Evolutionary conservation across 2,797 vertebrate species (phyloP).

Genomic region (Astyanax mexicanus): DNA sequence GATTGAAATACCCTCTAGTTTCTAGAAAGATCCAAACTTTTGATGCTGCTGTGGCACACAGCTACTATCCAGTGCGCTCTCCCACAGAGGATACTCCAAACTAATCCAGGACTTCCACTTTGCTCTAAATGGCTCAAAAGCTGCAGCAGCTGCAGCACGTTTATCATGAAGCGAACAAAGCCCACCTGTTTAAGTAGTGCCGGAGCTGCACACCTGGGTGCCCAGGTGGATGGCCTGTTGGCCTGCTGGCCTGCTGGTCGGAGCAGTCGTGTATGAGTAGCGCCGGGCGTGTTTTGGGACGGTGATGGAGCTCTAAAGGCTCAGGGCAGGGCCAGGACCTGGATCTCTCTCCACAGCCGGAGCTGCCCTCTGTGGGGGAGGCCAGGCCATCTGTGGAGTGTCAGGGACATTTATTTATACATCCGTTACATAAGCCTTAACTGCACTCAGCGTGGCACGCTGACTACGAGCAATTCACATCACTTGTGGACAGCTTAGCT

Average conservation of each 20-base stretch:
- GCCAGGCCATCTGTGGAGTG: slow-evolving; percentile 68
- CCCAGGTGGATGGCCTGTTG: slow-evolving; percentile 29
- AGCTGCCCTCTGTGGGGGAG: slow-evolving; percentile 55
- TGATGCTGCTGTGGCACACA: not conserved
- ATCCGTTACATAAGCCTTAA: slow-evolving; percentile 64
- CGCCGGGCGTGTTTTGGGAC: slow-evolving; percentile 4
- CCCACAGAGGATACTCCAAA: too few relatives aligned
- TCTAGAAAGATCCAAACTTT: too few relatives aligned
- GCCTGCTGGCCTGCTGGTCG: slow-evolving; percentile 16
- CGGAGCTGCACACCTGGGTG: slow-evolving; percentile 5
- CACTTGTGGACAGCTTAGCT: slow-evolving; percentile 4
- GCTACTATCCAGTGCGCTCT: not conserved
- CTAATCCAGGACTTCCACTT: not conserved
- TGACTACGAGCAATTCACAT: slow-evolving; percentile 30
- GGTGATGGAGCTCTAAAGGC: slow-evolving; percentile 35
- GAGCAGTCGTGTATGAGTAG: slow-evolving; percentile 13
- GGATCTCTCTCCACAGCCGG: slow-evolving; percentile 40
- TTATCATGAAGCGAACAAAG: slow-evolving; percentile 18
- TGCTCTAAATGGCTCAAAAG: slow-evolving; percentile 4
- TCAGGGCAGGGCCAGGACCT: slow-evolving; percentile 47
- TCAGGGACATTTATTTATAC: slow-evolving; percentile 71
- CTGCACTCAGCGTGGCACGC: slow-evolving; percentile 36
- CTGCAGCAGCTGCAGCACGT: slow-evolving; percentile 18
- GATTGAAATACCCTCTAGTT: too few relatives aligned
- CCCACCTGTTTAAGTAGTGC: slow-evolving; percentile 36